A percentile compares a stretch with the other conserved stretches of the same genome.
These are phyloP conservation scores for Stigmatopora argus DNA, from an alignment of 2,113 vertebrate species.

Conservation along the genomic window DNA sequence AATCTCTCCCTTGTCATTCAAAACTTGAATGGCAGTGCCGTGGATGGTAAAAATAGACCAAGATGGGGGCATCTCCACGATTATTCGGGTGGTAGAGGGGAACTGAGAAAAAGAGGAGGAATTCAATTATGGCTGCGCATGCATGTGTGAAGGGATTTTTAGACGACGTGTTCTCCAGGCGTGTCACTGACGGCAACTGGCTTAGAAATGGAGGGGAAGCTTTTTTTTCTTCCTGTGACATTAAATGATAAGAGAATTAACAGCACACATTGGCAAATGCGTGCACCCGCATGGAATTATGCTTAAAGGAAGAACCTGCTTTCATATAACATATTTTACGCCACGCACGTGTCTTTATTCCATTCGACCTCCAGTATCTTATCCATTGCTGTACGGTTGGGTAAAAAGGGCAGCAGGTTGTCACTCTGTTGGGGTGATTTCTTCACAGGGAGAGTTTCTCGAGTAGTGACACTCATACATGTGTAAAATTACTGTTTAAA, in stretches of 20 bases:
- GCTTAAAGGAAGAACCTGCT: slow-evolving; percentile 13
- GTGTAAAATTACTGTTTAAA: too few relatives aligned
- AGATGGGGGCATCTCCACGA: slow-evolving; percentile 30
- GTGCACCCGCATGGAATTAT: neutral
- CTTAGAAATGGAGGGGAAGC: slow-evolving; percentile 21
- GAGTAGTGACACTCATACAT: too few relatives aligned
- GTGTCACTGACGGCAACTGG: slow-evolving; percentile 19
- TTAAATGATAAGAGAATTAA: slow-evolving; percentile 51
- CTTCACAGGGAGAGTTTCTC: too few relatives aligned
- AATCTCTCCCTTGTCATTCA: slow-evolving; percentile 46
- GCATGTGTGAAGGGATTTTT: slow-evolving; percentile 51
- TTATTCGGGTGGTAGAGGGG: slow-evolving; percentile 14
- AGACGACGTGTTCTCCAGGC: slow-evolving; percentile 29
- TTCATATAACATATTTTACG: slow-evolving; percentile 18
- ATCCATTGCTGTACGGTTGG: neutral
- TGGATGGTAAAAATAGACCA: slow-evolving; percentile 39
- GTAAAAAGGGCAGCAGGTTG: neutral
- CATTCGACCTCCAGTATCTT: slow-evolving; percentile 20
- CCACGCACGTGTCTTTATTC: slow-evolving; percentile 13
- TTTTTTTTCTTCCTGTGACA: slow-evolving; percentile 14
- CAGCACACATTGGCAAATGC: slow-evolving; percentile 13
- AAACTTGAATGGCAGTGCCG: slow-evolving; percentile 40
- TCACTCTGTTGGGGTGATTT: neutral
- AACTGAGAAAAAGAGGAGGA: slow-evolving; percentile 28
- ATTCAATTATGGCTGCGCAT: slow-evolving; percentile 55